These are phyloP conservation scores for Achlya flavicornis DNA, from an alignment of 2,888 invertebrate species.

Conservation along the genomic window DNA sequence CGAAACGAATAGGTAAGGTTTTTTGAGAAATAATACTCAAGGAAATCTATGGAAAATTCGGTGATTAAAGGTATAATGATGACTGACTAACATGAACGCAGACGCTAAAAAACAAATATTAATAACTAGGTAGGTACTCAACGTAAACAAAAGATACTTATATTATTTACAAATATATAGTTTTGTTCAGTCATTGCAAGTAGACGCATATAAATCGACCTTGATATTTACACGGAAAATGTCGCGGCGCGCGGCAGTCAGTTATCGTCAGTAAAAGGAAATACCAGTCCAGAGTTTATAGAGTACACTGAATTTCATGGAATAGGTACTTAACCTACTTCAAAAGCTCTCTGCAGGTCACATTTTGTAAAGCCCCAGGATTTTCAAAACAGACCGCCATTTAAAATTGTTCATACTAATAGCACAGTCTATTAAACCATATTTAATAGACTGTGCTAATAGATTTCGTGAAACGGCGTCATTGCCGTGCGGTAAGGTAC, in stretches of 20 bases:
- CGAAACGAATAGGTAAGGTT: no score
- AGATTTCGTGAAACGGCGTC: neutral
- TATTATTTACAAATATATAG: conserved; percentile 1
- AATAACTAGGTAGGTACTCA: no score
- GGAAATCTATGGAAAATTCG: neutral
- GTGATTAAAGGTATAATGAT: neutral
- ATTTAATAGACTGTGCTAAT: no score
- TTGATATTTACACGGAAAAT: conserved; percentile 57
- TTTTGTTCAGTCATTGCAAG: conserved; percentile 15
- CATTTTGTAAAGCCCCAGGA: no score
- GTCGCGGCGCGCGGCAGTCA: conserved; percentile 40
- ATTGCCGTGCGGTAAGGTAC: neutral
- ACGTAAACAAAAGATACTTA: neutral
- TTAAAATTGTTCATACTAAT: neutral
- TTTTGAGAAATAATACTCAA: neutral
- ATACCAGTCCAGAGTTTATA: conserved; percentile 34
- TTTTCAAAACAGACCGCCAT: neutral
- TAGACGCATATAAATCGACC: conserved; percentile 39
- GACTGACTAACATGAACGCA: no score
- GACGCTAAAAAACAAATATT: no score
- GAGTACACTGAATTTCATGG: no score
- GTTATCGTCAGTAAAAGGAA: conserved; percentile 56
- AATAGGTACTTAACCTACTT: no score
- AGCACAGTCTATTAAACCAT: no score
- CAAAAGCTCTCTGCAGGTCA: no score